Evolutionary conservation across 2,888 invertebrate species (phyloP).

Genomic region (Flexamia atlantica): DNA sequence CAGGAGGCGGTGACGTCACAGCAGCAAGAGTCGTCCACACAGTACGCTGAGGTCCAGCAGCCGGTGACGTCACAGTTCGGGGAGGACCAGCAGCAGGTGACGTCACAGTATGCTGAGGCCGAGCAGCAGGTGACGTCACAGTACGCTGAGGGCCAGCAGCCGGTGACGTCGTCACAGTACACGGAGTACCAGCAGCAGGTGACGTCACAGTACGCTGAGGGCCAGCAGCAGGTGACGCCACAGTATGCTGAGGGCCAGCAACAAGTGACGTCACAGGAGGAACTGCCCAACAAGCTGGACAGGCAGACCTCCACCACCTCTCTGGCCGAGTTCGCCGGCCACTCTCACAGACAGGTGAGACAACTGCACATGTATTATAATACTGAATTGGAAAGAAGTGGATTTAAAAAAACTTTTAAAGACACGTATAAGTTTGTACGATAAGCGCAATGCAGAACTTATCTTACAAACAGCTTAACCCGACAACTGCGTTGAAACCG

Average conservation of each 20-base stretch:
- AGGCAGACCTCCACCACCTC: conserved; percentile 71
- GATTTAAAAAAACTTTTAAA: too few relatives aligned
- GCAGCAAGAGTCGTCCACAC: neutral
- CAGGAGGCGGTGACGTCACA: neutral
- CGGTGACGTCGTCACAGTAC: neutral
- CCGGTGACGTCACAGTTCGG: neutral
- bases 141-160: neutral
- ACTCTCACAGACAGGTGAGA: conserved; percentile 12
- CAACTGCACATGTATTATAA: too few relatives aligned
- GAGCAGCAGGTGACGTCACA: neutral
- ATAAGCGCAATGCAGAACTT: too few relatives aligned
- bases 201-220: neutral
- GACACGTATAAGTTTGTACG: too few relatives aligned
- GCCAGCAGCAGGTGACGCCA: neutral
- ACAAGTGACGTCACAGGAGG: neutral
- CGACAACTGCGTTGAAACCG: too few relatives aligned
- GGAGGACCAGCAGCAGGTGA: neutral
- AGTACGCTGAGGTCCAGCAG: neutral
- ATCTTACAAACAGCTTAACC: too few relatives aligned
- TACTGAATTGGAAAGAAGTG: too few relatives aligned
- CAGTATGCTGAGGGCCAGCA: neutral
- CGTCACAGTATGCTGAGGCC: conserved; percentile 51
- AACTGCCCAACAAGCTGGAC: conserved; percentile 67
- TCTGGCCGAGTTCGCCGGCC: conserved; percentile 67
- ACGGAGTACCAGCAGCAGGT: neutral